Evolutionary conservation across 2,888 invertebrate species (phyloP), one percentile per base, ranked within the genome.

Genomic region (Patella pellucida): DNA sequence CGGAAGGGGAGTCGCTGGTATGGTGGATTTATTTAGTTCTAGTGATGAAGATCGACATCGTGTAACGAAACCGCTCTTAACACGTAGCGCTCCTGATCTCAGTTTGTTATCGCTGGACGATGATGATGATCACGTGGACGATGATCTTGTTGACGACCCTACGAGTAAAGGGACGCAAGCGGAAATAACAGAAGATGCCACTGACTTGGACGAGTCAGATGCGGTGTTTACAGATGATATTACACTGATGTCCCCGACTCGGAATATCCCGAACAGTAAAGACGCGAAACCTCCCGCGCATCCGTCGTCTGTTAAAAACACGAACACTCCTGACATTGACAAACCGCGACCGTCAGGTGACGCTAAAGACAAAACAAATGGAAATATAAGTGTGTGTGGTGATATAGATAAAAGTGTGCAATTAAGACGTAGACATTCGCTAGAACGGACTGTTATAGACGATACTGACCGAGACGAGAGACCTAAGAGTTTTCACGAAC

Each of bases 51-150:
- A 85, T 52, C 74, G 79, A 3, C 77, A 78, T n/a, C 76, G 77
- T 15, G 75, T 75, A 16, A 76, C 80, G 56, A 80, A 76, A 27
- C 74, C 85, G 0, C 82, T 82, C 50, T 86, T 85, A 73, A 87
- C 89, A 12, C 77, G 81, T n/a, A 87, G 86, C 79, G 87, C 87
- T 2, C 89, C 89, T 7, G 87, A 89, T 73, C 78, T 89, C 41
- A 83, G 81, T 14, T 83, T 83, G 12, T 72, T 83, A 7, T 81
- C 82, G 67, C 74, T 76, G 14, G 78, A 78, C 23, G 81, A 78
- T 56, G 75, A 80, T 67, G 68, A 51, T 11, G 52, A 72, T 15
- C 81, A 75, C n/a, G 78, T 75, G 14, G 75, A 76, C 16, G 71
- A 71, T 56, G 52, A 76, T 41, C 83, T 76, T 16, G 74, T 76